Conservation (phyloP, 1,140 invertebrate species). For the Conopomorpha cramerella region DNA sequence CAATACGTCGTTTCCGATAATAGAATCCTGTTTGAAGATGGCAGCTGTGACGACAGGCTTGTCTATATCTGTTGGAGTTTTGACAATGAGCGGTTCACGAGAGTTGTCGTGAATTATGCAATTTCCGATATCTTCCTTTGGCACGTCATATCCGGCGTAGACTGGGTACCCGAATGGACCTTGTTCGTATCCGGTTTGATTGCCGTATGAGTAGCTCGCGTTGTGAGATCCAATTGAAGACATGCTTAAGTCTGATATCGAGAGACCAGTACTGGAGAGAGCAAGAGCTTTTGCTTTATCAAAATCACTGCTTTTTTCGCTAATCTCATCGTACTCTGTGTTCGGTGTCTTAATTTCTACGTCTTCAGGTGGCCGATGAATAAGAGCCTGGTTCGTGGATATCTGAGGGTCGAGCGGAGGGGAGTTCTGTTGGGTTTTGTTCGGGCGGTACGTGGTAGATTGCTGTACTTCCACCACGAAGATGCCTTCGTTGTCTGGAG, state of each 20-base stretch:
- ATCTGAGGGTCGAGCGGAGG: conserved; percentile 40
- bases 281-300: conserved; percentile 36
- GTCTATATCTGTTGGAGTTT: conserved; percentile 57
- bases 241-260: conserved; percentile 76
- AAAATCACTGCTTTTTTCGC: conserved; percentile 42
- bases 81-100: conserved; percentile 46
- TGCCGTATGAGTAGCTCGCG: conserved; percentile 75
- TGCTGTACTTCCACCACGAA: conserved; percentile 76
- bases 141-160: conserved; percentile 62
- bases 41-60: conserved; percentile 71
- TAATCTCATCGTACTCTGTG: conserved; percentile 40
- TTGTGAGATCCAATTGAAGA: conserved; percentile 70
- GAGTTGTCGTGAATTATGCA: conserved; percentile 42
- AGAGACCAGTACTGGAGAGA: conserved; percentile 70
- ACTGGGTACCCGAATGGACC: conserved; percentile 71
- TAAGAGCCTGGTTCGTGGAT: conserved; percentile 62
- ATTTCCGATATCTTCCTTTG: conserved; percentile 55
- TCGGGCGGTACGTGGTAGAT: conserved; percentile 43
- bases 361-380: conserved; percentile 57
- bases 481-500: conserved; percentile 73
- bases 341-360: conserved; percentile 38
- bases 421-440: conserved; percentile 26
- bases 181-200: conserved; percentile 75
- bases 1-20: conserved; percentile 45
- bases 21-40: conserved; percentile 66